A percentile compares a stretch with the other conserved stretches of the same genome.
Conservation (phyloP, 1,140 invertebrate species). For the Spodoptera litura region DNA sequence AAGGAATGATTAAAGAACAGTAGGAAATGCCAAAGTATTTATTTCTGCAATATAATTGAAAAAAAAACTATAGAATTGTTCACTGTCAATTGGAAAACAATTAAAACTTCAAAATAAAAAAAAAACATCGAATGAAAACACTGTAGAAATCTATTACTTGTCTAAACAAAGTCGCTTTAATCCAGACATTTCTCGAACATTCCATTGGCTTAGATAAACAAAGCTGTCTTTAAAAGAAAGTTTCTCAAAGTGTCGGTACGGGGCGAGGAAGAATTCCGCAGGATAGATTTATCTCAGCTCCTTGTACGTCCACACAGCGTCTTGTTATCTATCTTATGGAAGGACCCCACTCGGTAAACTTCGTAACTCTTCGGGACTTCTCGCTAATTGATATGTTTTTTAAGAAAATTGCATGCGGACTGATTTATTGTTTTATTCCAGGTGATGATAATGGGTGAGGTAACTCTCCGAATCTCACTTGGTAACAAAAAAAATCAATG, state of each 20-base stretch:
- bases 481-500: too few species aligned
- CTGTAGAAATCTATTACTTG: too few species aligned
- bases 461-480: too few species aligned
- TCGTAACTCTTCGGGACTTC: neutral
- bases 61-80: too few species aligned
- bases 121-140: too few species aligned
- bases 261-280: conserved; percentile 4
- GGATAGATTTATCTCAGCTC: conserved; percentile 10
- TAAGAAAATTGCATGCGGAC: neutral
- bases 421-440: too few species aligned
- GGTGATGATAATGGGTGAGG: too few species aligned
- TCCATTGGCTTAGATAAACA: neutral
- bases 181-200: neutral
- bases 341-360: neutral
- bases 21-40: too few species aligned
- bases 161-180: neutral
- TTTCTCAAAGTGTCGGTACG: neutral
- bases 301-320: neutral
- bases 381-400: neutral
- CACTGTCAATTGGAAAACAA: neutral
- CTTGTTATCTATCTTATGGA: conserved; percentile 5
- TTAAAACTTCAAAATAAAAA: neutral
- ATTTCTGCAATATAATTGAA: too few species aligned
- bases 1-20: too few species aligned
- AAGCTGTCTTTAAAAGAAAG: conserved; percentile 9